These are phyloP conservation scores for Drosophila leontia DNA, from an alignment of 1,140 invertebrate genomes.

Conservation along the genomic window DNA sequence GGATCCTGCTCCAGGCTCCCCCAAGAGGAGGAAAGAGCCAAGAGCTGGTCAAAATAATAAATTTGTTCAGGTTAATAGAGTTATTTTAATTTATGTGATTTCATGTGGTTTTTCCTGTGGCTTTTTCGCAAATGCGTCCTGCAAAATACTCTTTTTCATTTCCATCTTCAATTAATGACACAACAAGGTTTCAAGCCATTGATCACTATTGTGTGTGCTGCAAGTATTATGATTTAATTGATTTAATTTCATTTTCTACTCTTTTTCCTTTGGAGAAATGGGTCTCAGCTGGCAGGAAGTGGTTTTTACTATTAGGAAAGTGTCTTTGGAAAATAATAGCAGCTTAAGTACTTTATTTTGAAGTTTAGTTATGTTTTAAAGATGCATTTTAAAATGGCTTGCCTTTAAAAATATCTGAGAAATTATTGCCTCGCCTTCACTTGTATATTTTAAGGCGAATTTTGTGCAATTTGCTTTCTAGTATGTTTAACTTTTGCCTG, in stretches of 20 bases:
- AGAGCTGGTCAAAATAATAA: constrained; percentile 79
- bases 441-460: accelerated
- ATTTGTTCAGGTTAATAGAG: constrained; percentile 83
- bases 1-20: neutral
- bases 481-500: neutral
- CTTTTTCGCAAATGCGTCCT: constrained; percentile 74
- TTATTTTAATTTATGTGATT: constrained; percentile 84
- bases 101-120: constrained; percentile 79
- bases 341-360: neutral
- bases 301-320: constrained; percentile 8
- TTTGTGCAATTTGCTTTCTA: neutral
- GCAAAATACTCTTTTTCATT: neutral
- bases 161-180: constrained; percentile 38
- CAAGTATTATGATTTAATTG: constrained; percentile 52
- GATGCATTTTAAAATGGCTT: too few species aligned
- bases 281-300: constrained; percentile 17
- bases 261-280: neutral
- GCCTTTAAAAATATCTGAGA: too few species aligned
- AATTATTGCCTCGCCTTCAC: too few species aligned
- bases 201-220: constrained; percentile 27
- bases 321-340: neutral
- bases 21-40: constrained; percentile 15
- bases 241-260: constrained; percentile 26
- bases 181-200: constrained; percentile 42
- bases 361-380: too few species aligned